Base-by-base conservation (phyloP, 2,888 invertebrate genomes). In the Pyralis farinalis region DNA sequence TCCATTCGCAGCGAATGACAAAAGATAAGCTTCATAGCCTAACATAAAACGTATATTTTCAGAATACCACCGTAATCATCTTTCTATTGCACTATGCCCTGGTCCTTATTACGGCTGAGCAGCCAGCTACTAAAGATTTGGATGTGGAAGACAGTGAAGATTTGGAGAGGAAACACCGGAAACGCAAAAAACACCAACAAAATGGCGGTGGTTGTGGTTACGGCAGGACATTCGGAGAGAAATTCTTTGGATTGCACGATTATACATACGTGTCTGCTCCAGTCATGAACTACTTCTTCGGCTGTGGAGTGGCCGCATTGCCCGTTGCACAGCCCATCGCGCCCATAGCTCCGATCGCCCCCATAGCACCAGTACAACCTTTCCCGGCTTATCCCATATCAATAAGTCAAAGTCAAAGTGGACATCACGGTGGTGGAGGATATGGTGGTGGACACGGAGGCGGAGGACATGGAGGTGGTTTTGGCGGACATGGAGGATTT, bases 201-300 rank as follows among this genome's bases (percentile, higher is more conserved):
- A 49, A 47, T 12, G 62, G 70, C 0, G 49, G 25, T 25, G 25
- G 25, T 25, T 62, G 75, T 10, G 80, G 79, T 0, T 73, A 59
- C 39, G 83, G 79, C 1, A 63, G 68, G 27, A 66, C 71, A 0
- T 72, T 78, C 11, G 71, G 70, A 1, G 69, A 71, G 16, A 78
- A 70, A 42, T 64, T 76, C 12, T 75, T 74, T 12, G 73, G 76
- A 0, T 59, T 70, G 1, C 72, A 72, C 7, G 76, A 77, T n/a
- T 66, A 77, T 46, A 83, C 84, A 0, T 86, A 79, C 37, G 59
- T 87, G 0, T 79, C 78, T 1, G 84, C 86, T 20, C 86, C 86
- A 1, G 79, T 85, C 1, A 80, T 71, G 55, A 87, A 87, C 56
- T 87, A 85, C 51, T 82, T 76, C 57, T 73, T 82, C 27, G 82